These are phyloP conservation scores for Lerista edwardsae DNA, from an alignment of 2,797 vertebrate species.

Conservation along the genomic window DNA sequence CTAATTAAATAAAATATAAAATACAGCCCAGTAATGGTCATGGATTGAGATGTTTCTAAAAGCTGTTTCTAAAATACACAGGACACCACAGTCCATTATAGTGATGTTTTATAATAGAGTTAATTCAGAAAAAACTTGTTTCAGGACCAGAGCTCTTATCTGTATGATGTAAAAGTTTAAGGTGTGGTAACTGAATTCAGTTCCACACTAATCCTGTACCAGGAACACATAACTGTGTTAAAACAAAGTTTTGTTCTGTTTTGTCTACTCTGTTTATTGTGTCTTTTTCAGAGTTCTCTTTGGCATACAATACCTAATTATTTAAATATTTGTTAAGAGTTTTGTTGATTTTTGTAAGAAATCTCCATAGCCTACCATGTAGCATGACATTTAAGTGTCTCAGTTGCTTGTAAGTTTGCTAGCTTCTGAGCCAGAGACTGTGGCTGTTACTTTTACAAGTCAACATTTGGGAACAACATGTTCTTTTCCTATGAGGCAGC, in stretches of 20 bases:
- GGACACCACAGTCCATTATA: background rate
- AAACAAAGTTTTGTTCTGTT: background rate
- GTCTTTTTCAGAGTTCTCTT: conserved; percentile 33
- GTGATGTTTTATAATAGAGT: background rate
- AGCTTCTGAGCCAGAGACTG: background rate
- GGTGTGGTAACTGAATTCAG: background rate
- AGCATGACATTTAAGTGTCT: conserved; percentile 11
- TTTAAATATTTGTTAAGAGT: background rate
- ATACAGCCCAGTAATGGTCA: background rate
- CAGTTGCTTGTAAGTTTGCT: background rate
- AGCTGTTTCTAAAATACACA: background rate
- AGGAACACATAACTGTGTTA: background rate
- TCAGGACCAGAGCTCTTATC: background rate
- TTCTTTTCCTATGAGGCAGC: background rate
- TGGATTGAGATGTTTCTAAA: background rate
- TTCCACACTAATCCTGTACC: background rate
- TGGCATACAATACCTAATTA: background rate
- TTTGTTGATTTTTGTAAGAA: background rate
- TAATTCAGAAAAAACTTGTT: background rate
- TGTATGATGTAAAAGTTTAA: background rate
- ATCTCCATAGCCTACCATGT: background rate
- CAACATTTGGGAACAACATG: background rate
- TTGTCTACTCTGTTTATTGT: conserved; percentile 20
- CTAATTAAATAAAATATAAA: background rate
- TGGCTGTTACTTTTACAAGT: background rate